These are phyloP conservation scores for Cynodonichthys magdalenae DNA, from an alignment of 2,797 vertebrate genomes.

Conservation along the genomic window DNA sequence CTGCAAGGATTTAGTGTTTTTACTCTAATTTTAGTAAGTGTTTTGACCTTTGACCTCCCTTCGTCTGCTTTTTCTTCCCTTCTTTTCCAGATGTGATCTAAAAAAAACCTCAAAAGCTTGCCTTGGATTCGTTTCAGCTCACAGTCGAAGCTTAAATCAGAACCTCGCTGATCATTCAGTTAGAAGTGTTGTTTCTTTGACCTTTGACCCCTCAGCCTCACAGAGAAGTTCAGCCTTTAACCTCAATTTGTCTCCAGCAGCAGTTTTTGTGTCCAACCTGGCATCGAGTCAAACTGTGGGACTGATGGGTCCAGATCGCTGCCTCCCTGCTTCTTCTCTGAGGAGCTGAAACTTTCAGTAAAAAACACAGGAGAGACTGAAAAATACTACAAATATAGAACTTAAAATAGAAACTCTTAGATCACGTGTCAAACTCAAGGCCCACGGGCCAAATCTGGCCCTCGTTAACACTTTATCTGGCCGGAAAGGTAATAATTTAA, in stretches of 20 bases:
- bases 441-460: no score
- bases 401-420: no score
- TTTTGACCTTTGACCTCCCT: neutral
- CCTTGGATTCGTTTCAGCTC: neutral
- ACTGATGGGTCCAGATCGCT: neutral
- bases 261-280: neutral
- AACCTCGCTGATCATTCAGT: neutral
- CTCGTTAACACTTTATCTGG: no score
- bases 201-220: neutral
- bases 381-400: no score
- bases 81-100: neutral
- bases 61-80: neutral
- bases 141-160: neutral
- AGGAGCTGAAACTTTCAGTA: neutral
- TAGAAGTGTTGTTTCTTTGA: neutral
- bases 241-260: constrained; percentile 9
- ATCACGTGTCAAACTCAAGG: no score
- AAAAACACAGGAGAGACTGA: no score
- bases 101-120: neutral
- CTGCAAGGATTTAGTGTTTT: neutral
- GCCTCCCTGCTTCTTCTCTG: neutral
- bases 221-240: constrained; percentile 10
- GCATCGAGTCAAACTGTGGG: neutral
- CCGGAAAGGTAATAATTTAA: no score
- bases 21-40: neutral